Conservation (phyloP, 2,888 invertebrate genomes). For the Adela reaumurella region DNA sequence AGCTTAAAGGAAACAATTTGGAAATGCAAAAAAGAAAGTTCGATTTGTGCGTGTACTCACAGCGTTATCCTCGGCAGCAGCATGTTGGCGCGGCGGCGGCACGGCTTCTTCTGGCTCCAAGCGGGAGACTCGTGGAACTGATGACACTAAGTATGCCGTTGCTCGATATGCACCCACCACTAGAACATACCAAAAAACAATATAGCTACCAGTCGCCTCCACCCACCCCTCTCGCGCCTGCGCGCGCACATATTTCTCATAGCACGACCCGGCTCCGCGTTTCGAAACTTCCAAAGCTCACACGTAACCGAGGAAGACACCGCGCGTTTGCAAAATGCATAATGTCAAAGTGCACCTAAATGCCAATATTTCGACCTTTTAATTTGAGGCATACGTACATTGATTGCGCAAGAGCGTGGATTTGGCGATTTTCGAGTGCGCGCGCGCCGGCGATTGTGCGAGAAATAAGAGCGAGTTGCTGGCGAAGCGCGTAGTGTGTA, state of each 20-base stretch:
- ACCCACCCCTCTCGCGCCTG: background rate
- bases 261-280: background rate
- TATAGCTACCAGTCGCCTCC: background rate
- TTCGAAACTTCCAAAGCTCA: background rate
- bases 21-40: no score
- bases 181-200: background rate
- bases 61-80: background rate
- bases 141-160: background rate
- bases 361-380: slow-evolving; percentile 53
- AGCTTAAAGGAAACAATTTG: no score
- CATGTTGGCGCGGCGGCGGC: background rate
- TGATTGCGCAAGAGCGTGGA: slow-evolving; percentile 35
- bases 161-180: background rate
- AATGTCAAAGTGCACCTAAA: slow-evolving; percentile 55
- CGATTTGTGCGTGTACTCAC: background rate
- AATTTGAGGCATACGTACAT: slow-evolving; percentile 23
- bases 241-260: no score
- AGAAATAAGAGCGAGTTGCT: background rate
- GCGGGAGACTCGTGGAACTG: no score
- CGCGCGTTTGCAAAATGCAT: slow-evolving; percentile 48
- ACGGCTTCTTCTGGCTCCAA: no score
- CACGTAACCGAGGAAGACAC: slow-evolving; percentile 16
- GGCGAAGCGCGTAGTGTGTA: no score
- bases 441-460: background rate
- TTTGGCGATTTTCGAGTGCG: slow-evolving; percentile 7